phyloP scores from a whole-genome alignment of 2,797 vertebrate species.

The Hafferia zeledoni region DNA sequence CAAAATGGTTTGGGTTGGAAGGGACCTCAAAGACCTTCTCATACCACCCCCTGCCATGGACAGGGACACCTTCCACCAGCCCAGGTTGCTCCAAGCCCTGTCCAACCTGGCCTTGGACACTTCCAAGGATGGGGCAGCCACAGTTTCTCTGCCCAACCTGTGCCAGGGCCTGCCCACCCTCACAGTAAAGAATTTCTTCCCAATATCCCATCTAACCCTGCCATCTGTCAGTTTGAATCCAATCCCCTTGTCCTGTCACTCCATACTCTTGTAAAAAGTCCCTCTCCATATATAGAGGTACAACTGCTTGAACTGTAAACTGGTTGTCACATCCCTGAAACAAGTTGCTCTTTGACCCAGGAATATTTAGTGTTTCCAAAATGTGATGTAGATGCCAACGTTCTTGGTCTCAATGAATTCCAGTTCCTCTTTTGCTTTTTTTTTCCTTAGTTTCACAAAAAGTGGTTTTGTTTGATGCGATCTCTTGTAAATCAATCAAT shows the following conservation, averaged over 20 bases:
- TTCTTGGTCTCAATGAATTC: not conserved
- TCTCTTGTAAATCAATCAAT: not conserved
- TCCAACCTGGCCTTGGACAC: not conserved
- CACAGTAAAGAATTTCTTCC: accelerated
- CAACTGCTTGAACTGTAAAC: not conserved
- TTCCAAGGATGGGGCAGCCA: not conserved
- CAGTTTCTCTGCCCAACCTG: not conserved
- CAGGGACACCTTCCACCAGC: accelerated
- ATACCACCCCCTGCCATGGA: accelerated
- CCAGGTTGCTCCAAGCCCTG: accelerated
- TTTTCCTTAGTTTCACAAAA: not conserved
- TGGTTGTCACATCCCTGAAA: not conserved
- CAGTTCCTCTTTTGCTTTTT: not conserved
- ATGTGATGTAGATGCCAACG: not conserved
- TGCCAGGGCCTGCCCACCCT: accelerated
- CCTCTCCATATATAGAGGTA: not conserved
- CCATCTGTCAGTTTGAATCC: not conserved
- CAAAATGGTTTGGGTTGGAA: not conserved
- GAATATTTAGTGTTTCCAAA: not conserved
- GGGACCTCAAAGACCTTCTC: accelerated
- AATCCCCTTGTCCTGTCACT: not conserved
- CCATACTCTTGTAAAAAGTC: not conserved
- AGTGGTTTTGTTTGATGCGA: not conserved
- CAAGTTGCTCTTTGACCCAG: not conserved
- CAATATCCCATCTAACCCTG: not conserved